Evolutionary conservation across 2,797 vertebrate genomes (phyloP).

Genomic region (Pelobates cultripes): DNA sequence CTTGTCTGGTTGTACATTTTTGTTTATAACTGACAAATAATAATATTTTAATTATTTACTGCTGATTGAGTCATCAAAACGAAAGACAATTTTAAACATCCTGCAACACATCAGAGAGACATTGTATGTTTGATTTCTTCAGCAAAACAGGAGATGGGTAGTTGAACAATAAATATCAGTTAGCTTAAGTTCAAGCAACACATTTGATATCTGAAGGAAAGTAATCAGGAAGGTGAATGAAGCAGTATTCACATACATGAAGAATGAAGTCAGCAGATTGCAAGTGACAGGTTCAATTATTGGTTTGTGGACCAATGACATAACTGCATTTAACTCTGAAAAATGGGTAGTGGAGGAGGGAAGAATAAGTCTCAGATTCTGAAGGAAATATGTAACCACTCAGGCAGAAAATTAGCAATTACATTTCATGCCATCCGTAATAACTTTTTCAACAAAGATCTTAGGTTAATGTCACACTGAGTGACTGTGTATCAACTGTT

Average conservation of each 20-base stretch:
- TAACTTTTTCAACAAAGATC: slow-evolving; percentile 96
- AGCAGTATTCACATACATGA: slow-evolving; percentile 73
- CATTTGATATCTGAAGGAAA: slow-evolving; percentile 66
- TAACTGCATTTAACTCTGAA: slow-evolving; percentile 77
- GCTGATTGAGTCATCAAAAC: neutral
- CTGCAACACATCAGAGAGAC: neutral
- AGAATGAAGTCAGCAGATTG: slow-evolving; percentile 77
- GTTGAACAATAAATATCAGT: slow-evolving; percentile 62
- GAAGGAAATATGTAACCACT: slow-evolving; percentile 89
- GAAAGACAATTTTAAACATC: neutral
- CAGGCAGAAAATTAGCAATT: slow-evolving; percentile 98
- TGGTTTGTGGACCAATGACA: slow-evolving; percentile 72
- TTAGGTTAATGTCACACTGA: slow-evolving; percentile 86
- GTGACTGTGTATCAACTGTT: slow-evolving; percentile 89
- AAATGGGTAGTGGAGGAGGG: slow-evolving; percentile 73
- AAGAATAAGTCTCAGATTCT: slow-evolving; percentile 83
- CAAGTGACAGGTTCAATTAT: slow-evolving; percentile 80
- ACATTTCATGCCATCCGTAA: slow-evolving; percentile 94
- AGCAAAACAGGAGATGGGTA: slow-evolving; percentile 47
- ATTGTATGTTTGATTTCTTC: neutral
- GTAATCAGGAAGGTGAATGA: slow-evolving; percentile 65
- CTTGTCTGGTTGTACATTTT: neutral
- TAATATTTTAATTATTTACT: neutral
- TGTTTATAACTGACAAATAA: neutral
- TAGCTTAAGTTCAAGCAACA: slow-evolving; percentile 63